Evolutionary conservation across 1,140 invertebrate genomes (phyloP).

Genomic region (Eufriesea mexicana): DNA sequence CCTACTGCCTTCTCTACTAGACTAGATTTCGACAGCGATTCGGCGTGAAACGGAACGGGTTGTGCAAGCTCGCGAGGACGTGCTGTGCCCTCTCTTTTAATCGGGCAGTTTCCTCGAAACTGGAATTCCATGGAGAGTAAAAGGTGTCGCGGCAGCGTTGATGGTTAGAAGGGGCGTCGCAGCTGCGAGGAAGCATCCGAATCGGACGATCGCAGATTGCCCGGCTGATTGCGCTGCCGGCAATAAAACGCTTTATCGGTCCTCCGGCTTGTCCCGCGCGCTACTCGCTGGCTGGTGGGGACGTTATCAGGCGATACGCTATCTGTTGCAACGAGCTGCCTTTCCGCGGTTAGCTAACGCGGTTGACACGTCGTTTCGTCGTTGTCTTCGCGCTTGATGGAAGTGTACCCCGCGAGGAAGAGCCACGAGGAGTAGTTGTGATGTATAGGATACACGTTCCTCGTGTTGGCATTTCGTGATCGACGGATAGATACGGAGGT

Average conservation of each 20-base stretch:
- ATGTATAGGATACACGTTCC: not conserved
- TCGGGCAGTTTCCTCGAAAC: constrained; percentile 29
- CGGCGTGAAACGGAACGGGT: constrained; percentile 38
- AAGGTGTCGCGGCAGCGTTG: constrained; percentile 28
- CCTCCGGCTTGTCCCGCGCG: constrained; percentile 6
- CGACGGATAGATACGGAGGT: not conserved
- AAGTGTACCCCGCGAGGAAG: not conserved
- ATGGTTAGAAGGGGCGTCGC: not conserved
- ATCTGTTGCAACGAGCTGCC: constrained; percentile 51
- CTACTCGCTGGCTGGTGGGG: constrained; percentile 31
- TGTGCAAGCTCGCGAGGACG: constrained; percentile 35
- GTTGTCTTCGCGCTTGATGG: not conserved
- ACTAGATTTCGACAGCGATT: too few relatives aligned
- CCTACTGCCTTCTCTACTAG: too few relatives aligned
- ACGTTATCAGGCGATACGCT: constrained; percentile 69
- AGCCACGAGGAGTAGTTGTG: not conserved
- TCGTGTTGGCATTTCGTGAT: not conserved
- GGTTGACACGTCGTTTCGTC: constrained; percentile 33
- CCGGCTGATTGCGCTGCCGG: constrained; percentile 8
- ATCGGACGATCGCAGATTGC: constrained; percentile 28
- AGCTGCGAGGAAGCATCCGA: not conserved
- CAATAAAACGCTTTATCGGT: constrained; percentile 51
- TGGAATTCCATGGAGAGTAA: constrained; percentile 54
- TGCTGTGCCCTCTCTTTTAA: constrained; percentile 30
- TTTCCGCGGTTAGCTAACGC: constrained; percentile 39